A percentile compares a stretch with the other conserved stretches of the same genome.
phyloP scores from a whole-genome alignment of 2,888 invertebrate genomes.

The Drosophila eohydei region DNA sequence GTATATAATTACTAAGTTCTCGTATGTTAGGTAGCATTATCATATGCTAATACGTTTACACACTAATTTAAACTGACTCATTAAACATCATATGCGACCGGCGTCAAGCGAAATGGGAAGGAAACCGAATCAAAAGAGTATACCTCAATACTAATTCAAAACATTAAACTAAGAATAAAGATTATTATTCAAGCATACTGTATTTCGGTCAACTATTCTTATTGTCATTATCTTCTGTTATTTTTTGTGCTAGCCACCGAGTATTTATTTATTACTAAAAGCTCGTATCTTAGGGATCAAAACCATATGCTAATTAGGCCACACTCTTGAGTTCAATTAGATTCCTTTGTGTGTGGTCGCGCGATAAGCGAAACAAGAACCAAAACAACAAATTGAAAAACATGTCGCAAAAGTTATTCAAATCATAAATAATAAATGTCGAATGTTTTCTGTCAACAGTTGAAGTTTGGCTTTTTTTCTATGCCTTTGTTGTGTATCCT shows the following conservation, averaged over 20 bases:
- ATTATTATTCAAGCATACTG: not conserved
- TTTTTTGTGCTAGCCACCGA: not conserved
- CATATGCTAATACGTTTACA: conserved; percentile 26
- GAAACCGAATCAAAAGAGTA: conserved; percentile 33
- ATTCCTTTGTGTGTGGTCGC: not conserved
- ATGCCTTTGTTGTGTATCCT: not conserved
- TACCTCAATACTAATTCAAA: too few species aligned
- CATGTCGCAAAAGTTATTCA: not conserved
- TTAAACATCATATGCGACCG: not conserved
- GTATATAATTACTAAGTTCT: conserved; percentile 1
- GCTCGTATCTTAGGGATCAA: not conserved
- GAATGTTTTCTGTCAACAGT: not conserved
- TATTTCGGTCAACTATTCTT: not conserved
- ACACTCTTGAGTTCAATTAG: not conserved
- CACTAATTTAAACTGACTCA: conserved; percentile 11
- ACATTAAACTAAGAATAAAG: not conserved
- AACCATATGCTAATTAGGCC: not conserved
- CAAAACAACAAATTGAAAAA: not conserved
- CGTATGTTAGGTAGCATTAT: conserved; percentile 12
- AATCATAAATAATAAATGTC: not conserved
- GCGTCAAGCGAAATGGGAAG: conserved; percentile 34
- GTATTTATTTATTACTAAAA: not conserved
- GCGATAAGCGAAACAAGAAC: not conserved
- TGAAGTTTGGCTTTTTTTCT: not conserved
- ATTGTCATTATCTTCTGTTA: not conserved